phyloP scores from a whole-genome alignment of 1,140 invertebrate genomes.

The Macrobrachium nipponense region DNA sequence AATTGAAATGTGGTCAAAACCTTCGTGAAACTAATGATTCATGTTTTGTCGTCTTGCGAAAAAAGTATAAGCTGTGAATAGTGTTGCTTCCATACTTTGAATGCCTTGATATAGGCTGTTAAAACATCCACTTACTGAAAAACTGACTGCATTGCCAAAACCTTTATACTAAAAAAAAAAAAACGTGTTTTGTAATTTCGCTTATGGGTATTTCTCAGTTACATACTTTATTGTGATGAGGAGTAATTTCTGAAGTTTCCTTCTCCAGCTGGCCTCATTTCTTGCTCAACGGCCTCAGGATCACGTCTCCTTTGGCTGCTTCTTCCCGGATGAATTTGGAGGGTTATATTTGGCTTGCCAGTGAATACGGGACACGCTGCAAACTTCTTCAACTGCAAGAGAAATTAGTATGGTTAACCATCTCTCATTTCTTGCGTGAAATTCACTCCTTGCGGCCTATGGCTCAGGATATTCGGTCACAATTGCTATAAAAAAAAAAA shows the following conservation, averaged over 20 bases:
- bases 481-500: too few relatives aligned
- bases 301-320: slow-evolving; percentile 74
- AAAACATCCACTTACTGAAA: too few relatives aligned
- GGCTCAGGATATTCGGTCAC: neutral
- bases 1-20: too few relatives aligned
- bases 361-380: slow-evolving; percentile 75
- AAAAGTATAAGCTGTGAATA: too few relatives aligned
- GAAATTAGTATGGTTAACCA: too few relatives aligned
- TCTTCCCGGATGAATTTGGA: slow-evolving; percentile 73
- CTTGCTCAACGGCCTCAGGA: slow-evolving; percentile 84
- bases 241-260: slow-evolving; percentile 79
- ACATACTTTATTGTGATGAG: slow-evolving; percentile 78
- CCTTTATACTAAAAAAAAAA: neutral
- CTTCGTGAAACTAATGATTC: too few relatives aligned
- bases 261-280: slow-evolving; percentile 80
- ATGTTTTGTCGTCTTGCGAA: too few relatives aligned
- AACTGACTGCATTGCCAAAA: too few relatives aligned
- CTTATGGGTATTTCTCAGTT: neutral
- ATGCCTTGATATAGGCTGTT: too few relatives aligned
- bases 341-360: slow-evolving; percentile 80
- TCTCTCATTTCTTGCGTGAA: too few relatives aligned
- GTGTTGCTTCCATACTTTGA: too few relatives aligned
- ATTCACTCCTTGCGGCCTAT: too few relatives aligned
- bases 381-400: slow-evolving; percentile 76
- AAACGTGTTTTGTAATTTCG: neutral